These are phyloP conservation scores for Tolypeutes matacus DNA, from an alignment of 2,797 vertebrate species.

Conservation along the genomic window DNA sequence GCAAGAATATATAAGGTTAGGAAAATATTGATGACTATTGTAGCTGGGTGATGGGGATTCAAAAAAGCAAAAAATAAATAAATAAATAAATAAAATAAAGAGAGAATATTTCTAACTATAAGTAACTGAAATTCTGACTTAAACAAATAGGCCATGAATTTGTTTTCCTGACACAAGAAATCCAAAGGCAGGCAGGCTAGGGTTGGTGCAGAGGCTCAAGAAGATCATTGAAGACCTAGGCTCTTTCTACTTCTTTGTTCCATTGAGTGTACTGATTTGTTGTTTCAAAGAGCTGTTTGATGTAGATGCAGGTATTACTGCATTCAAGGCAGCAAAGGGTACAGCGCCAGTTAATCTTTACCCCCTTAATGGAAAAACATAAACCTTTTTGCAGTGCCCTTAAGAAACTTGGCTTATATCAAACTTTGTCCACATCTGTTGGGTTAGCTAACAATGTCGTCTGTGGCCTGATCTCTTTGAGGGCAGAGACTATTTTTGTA, in stretches of 20 bases:
- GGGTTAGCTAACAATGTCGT: background rate
- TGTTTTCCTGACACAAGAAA: background rate
- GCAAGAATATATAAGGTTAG: background rate
- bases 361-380: background rate
- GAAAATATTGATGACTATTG: background rate
- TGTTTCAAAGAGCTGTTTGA: constrained; percentile 10
- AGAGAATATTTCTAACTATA: background rate
- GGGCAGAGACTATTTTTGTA: background rate
- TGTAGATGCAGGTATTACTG: background rate
- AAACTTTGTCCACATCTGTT: background rate
- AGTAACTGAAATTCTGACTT: constrained; percentile 28
- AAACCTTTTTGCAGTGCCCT: background rate
- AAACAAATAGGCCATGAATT: background rate
- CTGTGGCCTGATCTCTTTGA: background rate
- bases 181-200: background rate
- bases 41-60: background rate
- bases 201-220: background rate
- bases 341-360: background rate
- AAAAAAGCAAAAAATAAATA: background rate
- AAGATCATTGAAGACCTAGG: background rate
- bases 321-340: background rate
- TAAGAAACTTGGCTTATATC: background rate
- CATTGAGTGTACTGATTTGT: background rate
- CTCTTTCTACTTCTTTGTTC: background rate
- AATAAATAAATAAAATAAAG: too few relatives aligned